phyloP scores from a whole-genome alignment of 2,113 vertebrate genomes.

The Xenotilapia leptura region DNA sequence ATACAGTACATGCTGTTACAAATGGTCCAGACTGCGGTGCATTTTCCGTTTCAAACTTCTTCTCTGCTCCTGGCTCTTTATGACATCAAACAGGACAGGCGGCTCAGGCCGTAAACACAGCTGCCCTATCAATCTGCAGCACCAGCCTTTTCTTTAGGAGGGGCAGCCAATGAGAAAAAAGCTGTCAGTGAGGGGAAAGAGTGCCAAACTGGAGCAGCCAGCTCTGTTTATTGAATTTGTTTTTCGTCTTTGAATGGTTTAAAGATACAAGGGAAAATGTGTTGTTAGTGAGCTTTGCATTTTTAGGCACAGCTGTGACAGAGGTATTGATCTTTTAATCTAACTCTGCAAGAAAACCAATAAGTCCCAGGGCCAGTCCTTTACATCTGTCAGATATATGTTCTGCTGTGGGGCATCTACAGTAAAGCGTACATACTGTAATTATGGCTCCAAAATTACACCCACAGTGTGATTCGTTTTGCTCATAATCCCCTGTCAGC shows the following conservation, averaged over 20 bases:
- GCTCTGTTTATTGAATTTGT: background rate
- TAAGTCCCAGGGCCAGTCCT: background rate
- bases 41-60: fast-evolving
- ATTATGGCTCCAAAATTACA: background rate
- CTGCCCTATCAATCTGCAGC: background rate
- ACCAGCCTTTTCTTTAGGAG: background rate
- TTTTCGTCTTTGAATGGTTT: background rate
- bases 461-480: background rate
- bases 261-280: background rate
- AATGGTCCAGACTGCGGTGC: fast-evolving
- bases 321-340: background rate
- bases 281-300: background rate
- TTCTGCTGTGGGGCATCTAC: background rate
- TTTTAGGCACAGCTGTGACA: background rate
- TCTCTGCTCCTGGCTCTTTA: background rate
- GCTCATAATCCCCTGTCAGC: background rate
- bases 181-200: background rate
- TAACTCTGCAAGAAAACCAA: background rate
- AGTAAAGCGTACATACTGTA: background rate
- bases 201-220: background rate
- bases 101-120: background rate
- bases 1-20: background rate
- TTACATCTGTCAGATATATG: background rate
- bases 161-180: background rate
- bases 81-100: background rate